Base-by-base conservation (phyloP, 2,888 invertebrate species). In the Scaptodrosophila latifasciaeformis region DNA sequence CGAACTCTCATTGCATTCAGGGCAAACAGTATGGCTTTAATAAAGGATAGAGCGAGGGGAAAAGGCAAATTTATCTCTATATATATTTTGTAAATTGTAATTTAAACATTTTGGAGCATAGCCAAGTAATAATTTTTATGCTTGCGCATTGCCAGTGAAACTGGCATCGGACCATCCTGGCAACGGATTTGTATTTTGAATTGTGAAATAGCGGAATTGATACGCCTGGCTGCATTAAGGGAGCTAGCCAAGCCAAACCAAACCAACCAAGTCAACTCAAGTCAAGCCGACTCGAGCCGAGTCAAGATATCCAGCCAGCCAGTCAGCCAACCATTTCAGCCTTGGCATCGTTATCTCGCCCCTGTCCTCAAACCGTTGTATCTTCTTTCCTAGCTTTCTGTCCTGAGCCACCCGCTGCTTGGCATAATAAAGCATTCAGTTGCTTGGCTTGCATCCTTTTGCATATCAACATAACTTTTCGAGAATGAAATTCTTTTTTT, bases 51-150 rank as follows among this genome's bases (percentile, higher is more conserved):
- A n/a, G n/a, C n/a, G n/a, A n/a, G n/a, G n/a, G n/a, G n/a, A n/a
- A n/a, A n/a, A n/a, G n/a, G n/a, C n/a, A n/a, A n/a, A n/a, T n/a
- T n/a, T n/a, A n/a, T n/a, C n/a, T n/a, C n/a, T n/a, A n/a, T n/a
- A n/a, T 52, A 51, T 62, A 54, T 49, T 51, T 46, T 58, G 64
- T 58, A 72, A 81, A 78, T 78, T 78, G 79, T 78, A 81, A 78
- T 78, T 81, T 78, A 81, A 76, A 62, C 74, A 78, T 81, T 78
- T 67, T 81, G 81, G 81, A 66, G 47, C 44, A 43, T 42, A 59
- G 79, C 79, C 78, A 79, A 79, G 71, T 67, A 79, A 81, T 79
- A 79, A 81, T 79, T 81, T 74, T 74, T 70, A 60, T 54, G 57
- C 57, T 48, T 15, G 31, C 31, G 18, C 35, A 35, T 35, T 17